phyloP scores from a whole-genome alignment of 2,797 vertebrate genomes.

The Arrhamphus sclerolepis region DNA sequence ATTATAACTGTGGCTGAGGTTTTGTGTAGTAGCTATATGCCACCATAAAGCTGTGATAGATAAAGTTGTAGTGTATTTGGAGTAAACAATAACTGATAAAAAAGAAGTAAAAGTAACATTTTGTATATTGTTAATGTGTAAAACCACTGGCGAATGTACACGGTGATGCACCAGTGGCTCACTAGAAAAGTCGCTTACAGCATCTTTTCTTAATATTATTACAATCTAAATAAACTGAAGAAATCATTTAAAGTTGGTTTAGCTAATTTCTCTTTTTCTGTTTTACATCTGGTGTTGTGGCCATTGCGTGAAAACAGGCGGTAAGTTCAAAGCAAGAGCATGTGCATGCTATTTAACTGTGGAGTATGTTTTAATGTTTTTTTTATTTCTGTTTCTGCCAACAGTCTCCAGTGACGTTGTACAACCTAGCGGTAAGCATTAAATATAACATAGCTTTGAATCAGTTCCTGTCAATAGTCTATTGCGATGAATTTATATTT shows the following conservation, averaged over 20 bases:
- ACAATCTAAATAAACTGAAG: neutral
- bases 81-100: too few species aligned
- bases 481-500: neutral
- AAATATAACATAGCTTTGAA: neutral
- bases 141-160: too few species aligned
- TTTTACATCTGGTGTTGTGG: conserved; percentile 8
- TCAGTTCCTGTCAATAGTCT: neutral
- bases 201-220: neutral
- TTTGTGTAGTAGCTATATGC: too few species aligned
- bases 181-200: neutral
- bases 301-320: conserved; percentile 44
- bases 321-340: conserved; percentile 43
- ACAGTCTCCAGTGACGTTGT: conserved; percentile 69
- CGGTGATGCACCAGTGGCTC: too few species aligned
- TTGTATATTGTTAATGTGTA: too few species aligned
- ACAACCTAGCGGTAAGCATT: conserved; percentile 70
- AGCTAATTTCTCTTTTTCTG: conserved; percentile 18
- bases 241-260: neutral
- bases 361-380: neutral
- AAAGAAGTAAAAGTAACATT: too few species aligned
- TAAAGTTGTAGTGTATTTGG: too few species aligned
- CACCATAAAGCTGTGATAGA: too few species aligned
- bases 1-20: too few species aligned
- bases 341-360: conserved; percentile 1
- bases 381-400: conserved; percentile 15